Evolutionary conservation across 2,113 vertebrate genomes (phyloP), one percentile per base, ranked within the genome.

Genomic region (Erinaceus europaeus): DNA sequence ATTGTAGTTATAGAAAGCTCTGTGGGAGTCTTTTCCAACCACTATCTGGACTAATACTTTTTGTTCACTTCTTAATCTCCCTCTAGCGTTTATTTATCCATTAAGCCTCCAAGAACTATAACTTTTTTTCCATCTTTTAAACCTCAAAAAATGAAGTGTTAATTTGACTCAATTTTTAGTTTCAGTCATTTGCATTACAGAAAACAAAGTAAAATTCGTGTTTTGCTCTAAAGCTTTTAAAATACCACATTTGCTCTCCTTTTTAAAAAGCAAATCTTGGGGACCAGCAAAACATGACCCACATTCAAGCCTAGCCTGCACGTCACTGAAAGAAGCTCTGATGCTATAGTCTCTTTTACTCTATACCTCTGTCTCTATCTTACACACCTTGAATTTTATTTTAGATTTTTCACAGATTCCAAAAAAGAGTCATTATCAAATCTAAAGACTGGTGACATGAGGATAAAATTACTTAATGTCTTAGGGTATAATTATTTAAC

Each of bases 161-260:
- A 86, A 83, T 88, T 86, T 92, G 64, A 90, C 42, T 87, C 44
- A 81, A 71, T 77, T 90, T 86, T 86, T 73, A 36, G 27, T 86
- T 78, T 13, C 29, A 82, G 5, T 84, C 29, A 91, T 44, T 82
- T 59, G 15, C 69, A 57, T 88, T 75, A 36, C n/a, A 81, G 21
- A 69, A 85, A 87, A 89, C 27, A 86, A 75, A 81, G 68, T 25
- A 85, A 92, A 82, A 81, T 53, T 9, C 62, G 55, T 91, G 21
- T 89, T 50, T 84, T 69, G 13, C 64, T 71, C 8, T 11, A 44
- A 82, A 44, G 32, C 32, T 27, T 84, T 84, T 76, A 64, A 62
- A 84, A n/a, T 75, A 67, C 69, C 25, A 67, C 5, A n/a, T 74
- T 65, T 84, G 11, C 14, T 86, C 81, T 89, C 64, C 91, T 25